Evolutionary conservation across 2,797 vertebrate species (phyloP), one percentile per base, ranked within the genome.

Genomic region (Denticeps clupeoides): DNA sequence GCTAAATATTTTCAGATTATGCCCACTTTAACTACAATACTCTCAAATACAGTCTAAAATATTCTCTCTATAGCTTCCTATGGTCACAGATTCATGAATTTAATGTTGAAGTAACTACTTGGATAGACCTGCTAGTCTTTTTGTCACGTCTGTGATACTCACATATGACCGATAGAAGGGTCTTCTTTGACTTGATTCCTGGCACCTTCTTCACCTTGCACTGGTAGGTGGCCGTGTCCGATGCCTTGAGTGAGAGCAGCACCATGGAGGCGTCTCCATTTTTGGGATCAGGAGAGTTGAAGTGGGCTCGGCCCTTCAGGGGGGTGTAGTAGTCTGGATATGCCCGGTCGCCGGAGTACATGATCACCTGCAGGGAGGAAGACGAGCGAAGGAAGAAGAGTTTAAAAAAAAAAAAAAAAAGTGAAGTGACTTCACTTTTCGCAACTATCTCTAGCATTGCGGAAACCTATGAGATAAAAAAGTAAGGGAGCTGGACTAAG

Each of bases 161-260:
- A 98, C 94, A 87, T 75, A 92, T 89, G 60, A 98, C 93, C 1
- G 67, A 84, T 18, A 98, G 80, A 10, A 75, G 69, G 55, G 90
- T 74, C 72, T 93, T 97, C 62, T 60, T 84, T 78, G 82, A 91
- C 46, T 72, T 51, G 50, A 90, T 79, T 10, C 90, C 91, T 0
- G 94, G 94, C 33, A 82, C 83, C 62, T 97, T 98, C 71, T 94
- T 97, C 60, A 97, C 91, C 70, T 91, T 97, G 67, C 93, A 97
- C 53, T 93, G 90, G 42, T 93, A 98, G 0, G 83, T 89, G 23
- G 90, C 90, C 0, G 89, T 86, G 69, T 98, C 93, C 0, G 82
- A 52, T 1, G 86, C 69, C 52, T 81, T 82, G 58, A 97, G 76
- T 16, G 85, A 80, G 2, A 78, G 78, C 19, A 97, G 70, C 55